These are phyloP conservation scores for Synergus umbraculus DNA, from an alignment of 2,888 invertebrate species.

Conservation along the genomic window DNA sequence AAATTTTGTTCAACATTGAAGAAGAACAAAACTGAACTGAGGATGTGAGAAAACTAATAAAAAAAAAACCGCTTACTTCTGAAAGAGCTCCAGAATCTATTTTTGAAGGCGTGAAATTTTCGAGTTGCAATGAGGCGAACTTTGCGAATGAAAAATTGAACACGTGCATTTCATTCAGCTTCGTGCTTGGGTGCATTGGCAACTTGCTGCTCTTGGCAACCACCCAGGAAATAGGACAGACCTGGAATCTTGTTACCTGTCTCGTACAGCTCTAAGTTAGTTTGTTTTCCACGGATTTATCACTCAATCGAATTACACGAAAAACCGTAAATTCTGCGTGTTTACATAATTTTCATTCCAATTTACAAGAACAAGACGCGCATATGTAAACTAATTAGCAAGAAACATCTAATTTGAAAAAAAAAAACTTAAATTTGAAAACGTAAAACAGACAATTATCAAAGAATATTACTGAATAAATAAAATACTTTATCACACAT, in stretches of 20 bases:
- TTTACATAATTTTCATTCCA: conserved; percentile 5
- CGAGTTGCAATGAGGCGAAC: conserved; percentile 17
- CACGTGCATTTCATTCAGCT: conserved; percentile 37
- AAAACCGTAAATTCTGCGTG: conserved; percentile 42
- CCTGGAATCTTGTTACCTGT: conserved; percentile 66
- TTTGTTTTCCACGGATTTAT: conserved; percentile 60
- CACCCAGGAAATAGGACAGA: conserved; percentile 54
- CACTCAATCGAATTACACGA: conserved; percentile 55
- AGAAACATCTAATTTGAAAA: background rate
- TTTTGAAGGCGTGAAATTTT: background rate
- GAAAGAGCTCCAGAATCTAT: background rate
- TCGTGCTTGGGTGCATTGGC: conserved; percentile 22
- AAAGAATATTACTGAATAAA: too few relatives aligned
- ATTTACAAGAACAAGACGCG: background rate
- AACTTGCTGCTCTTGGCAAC: conserved; percentile 25
- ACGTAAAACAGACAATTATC: too few relatives aligned
- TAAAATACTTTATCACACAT: background rate
- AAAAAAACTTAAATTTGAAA: background rate
- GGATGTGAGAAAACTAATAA: background rate
- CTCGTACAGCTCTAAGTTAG: conserved; percentile 60
- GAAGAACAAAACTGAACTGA: background rate
- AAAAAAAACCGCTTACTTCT: background rate
- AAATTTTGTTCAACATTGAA: too few relatives aligned
- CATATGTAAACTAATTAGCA: background rate
- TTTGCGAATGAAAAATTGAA: conserved; percentile 35